Base-by-base conservation (phyloP, 2,888 invertebrate genomes). In the Cephus sareptanus region DNA sequence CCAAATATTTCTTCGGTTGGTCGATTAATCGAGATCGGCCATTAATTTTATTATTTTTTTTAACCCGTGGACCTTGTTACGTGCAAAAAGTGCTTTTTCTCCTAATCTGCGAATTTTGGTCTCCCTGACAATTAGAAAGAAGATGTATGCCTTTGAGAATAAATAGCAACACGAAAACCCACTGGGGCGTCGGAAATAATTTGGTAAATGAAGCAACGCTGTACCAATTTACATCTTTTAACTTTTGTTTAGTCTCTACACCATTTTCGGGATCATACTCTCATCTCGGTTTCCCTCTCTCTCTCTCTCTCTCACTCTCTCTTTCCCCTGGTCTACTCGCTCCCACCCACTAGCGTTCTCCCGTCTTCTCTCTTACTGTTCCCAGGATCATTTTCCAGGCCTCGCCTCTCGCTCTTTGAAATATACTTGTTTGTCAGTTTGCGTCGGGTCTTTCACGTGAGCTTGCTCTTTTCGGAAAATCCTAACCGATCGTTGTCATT, bases 351-450 rank as follows among this genome's bases (percentile, higher is more conserved):
- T n/a, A 4, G 4, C 70, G 11, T 13, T n/a, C 11, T 12, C 30
- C 2, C 31, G 1, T 71, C 71, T 33, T 71, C 23, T 56, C 56
- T 23, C 2, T 9, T 6, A 23, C 56, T 1, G 56, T 56, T 56
- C 6, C 9, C 2, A 23, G 6, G 9, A 6, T 15, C 1, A 23
- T 15, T 23, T 56, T 23, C 56, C 71, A 34, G 12, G 12, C 31
- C 71, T 71, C 33, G 15, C 31, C 11, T 11, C 71, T 9, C 2
- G 71, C 0, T 71, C 31, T 76, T 77, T 83, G 79, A 85, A 84
- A 85, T 85, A 84, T 85, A 81, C 84, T 85, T 85, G 85, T 85
- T 85, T 85, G 86, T 81, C 85, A 86, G 86, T 85, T 83, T 81
- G 81, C 78, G 83, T 82, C 82, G 83, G 76, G 79, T 80, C 1